Evolutionary conservation across 2,888 invertebrate species (phyloP).

Genomic region (Sylvicola cinctus): DNA sequence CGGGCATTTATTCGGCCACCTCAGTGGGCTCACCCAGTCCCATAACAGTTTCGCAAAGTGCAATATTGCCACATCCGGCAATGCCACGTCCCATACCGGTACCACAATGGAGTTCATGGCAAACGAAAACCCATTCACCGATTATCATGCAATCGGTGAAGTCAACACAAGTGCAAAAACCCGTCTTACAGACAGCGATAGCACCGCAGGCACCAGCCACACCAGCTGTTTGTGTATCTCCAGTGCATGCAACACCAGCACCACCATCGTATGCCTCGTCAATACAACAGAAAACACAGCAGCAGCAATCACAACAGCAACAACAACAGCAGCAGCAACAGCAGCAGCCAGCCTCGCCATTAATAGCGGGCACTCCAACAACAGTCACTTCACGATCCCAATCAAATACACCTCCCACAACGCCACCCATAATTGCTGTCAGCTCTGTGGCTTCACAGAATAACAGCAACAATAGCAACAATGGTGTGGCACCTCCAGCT

Average conservation of each 20-base stretch:
- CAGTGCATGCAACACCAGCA: constrained; percentile 30
- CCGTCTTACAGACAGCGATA: constrained; percentile 83
- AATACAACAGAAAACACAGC: constrained; percentile 46
- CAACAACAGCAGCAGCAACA: constrained; percentile 16
- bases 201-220: constrained; percentile 67
- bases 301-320: constrained; percentile 27
- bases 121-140: constrained; percentile 76
- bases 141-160: constrained; percentile 95
- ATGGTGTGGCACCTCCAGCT: constrained; percentile 5
- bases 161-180: constrained; percentile 89
- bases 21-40: constrained; percentile 73
- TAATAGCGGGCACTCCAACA: constrained; percentile 24
- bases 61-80: constrained; percentile 33
- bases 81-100: constrained; percentile 63
- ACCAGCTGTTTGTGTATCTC: constrained; percentile 27
- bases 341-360: constrained; percentile 30
- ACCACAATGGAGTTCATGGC: constrained; percentile 63
- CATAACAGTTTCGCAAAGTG: constrained; percentile 42
- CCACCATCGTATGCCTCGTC: constrained; percentile 69
- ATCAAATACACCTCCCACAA: constrained; percentile 26
- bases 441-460: background rate
- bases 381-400: constrained; percentile 19
- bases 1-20: constrained; percentile 68
- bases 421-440: constrained; percentile 30
- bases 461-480: constrained; percentile 11